phyloP scores from a whole-genome alignment of 2,888 invertebrate species.

The Eilema depressum region DNA sequence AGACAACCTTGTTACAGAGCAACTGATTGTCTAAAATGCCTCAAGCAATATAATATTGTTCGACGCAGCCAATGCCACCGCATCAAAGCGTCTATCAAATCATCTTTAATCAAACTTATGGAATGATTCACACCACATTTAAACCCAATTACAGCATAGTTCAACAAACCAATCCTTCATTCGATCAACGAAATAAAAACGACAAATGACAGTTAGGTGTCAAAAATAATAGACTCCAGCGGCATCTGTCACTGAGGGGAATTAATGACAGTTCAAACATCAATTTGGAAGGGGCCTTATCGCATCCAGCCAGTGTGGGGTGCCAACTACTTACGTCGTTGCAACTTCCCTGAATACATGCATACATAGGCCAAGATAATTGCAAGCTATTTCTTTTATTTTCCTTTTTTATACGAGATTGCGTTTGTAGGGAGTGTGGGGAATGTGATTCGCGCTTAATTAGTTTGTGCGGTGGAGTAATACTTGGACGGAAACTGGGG shows the following conservation, averaged over 20 bases:
- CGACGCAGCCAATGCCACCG: background rate
- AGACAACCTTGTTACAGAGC: background rate
- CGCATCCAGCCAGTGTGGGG: conserved; percentile 72
- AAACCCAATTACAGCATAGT: conserved; percentile 45
- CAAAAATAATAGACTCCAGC: conserved; percentile 83
- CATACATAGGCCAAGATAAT: conserved; percentile 64
- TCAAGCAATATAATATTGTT: background rate
- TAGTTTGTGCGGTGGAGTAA: conserved; percentile 34
- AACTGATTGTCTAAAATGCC: background rate
- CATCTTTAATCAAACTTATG: conserved; percentile 27
- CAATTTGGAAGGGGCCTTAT: conserved; percentile 81
- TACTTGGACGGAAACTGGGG: background rate
- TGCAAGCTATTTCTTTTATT: conserved; percentile 57
- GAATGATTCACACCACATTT: conserved; percentile 24
- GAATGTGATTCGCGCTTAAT: conserved; percentile 47
- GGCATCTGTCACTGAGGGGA: conserved; percentile 80
- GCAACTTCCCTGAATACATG: conserved; percentile 45
- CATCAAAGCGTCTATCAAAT: conserved; percentile 30
- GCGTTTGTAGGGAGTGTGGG: conserved; percentile 25
- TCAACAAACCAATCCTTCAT: conserved; percentile 63
- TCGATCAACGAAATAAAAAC: conserved; percentile 69
- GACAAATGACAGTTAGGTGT: conserved; percentile 82
- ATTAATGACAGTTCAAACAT: conserved; percentile 86
- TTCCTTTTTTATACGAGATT: conserved; percentile 29
- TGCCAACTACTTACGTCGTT: conserved; percentile 62